Evolutionary conservation across 2,888 invertebrate genomes (phyloP).

Genomic region (Altica lythri): DNA sequence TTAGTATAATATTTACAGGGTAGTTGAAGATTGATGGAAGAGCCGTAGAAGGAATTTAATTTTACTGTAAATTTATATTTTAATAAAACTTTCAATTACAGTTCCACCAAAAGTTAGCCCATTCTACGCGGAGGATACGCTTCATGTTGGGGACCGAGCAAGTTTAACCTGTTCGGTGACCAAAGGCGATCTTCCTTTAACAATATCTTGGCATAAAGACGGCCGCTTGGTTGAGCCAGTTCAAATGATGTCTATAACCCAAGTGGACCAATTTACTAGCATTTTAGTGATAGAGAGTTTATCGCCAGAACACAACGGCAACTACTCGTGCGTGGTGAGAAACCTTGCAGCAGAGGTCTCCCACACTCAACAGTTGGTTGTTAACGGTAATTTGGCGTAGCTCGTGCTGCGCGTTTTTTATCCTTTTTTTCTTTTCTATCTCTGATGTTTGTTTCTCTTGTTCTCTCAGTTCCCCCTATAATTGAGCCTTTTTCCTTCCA

Average conservation of each 20-base stretch:
- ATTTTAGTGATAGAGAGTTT: conserved; percentile 77
- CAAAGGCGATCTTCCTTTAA: conserved; percentile 76
- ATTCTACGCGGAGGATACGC: conserved; percentile 70
- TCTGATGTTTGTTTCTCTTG: conserved; percentile 64
- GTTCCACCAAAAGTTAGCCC: conserved; percentile 81
- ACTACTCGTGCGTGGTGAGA: conserved; percentile 75
- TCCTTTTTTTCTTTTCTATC: conserved; percentile 56
- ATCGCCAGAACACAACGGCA: conserved; percentile 76
- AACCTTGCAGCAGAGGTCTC: conserved; percentile 75
- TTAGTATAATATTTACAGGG: not conserved
- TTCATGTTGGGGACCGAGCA: conserved; percentile 74
- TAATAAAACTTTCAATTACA: conserved; percentile 55
- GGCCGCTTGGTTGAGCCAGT: conserved; percentile 67
- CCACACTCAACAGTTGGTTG: conserved; percentile 73
- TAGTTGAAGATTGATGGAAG: not conserved
- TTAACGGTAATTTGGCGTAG: conserved; percentile 71
- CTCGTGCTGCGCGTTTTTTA: conserved; percentile 53
- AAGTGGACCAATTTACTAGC: conserved; percentile 78
- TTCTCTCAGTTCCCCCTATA: conserved; percentile 76
- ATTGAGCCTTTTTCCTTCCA: conserved; percentile 85
- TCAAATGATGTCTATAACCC: conserved; percentile 68
- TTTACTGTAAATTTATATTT: not conserved
- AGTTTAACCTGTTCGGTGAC: conserved; percentile 76
- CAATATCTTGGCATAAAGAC: conserved; percentile 79
- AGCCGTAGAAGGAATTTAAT: not conserved